Evolutionary conservation across 2,888 invertebrate species (phyloP).

Genomic region (Scrobipalpa atriplicella): DNA sequence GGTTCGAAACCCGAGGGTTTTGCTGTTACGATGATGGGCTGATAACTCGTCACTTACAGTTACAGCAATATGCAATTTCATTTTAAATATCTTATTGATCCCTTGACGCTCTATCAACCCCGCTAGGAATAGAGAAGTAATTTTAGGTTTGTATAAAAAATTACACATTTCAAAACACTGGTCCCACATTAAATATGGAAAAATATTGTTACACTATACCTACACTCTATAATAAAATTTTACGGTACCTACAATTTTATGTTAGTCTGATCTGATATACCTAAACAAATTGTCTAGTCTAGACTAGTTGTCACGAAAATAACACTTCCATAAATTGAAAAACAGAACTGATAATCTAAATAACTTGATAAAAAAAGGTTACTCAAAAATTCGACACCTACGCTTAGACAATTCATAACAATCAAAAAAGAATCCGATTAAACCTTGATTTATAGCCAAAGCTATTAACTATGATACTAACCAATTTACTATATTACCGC

Average conservation of each 20-base stretch:
- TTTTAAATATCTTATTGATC: no score
- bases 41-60: no score
- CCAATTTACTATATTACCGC: conserved; percentile 36
- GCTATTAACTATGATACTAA: conserved; percentile 42
- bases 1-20: no score
- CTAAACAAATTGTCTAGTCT: neutral
- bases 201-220: neutral
- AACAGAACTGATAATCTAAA: neutral
- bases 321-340: neutral
- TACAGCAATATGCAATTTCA: no score
- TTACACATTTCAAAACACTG: no score
- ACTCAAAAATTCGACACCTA: conserved; percentile 43
- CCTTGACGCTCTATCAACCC: no score
- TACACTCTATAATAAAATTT: conserved; percentile 3
- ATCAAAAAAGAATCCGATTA: conserved; percentile 43
- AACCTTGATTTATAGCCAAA: conserved; percentile 47
- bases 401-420: conserved; percentile 35
- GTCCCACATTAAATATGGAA: no score
- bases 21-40: no score
- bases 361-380: conserved; percentile 39
- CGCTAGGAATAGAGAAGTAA: no score
- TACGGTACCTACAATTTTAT: conserved; percentile 1
- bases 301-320: neutral
- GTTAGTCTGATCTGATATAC: neutral
- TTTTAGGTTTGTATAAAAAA: no score